Evolutionary conservation across 2,888 invertebrate genomes (phyloP).

Genomic region (Brachyptera risi): DNA sequence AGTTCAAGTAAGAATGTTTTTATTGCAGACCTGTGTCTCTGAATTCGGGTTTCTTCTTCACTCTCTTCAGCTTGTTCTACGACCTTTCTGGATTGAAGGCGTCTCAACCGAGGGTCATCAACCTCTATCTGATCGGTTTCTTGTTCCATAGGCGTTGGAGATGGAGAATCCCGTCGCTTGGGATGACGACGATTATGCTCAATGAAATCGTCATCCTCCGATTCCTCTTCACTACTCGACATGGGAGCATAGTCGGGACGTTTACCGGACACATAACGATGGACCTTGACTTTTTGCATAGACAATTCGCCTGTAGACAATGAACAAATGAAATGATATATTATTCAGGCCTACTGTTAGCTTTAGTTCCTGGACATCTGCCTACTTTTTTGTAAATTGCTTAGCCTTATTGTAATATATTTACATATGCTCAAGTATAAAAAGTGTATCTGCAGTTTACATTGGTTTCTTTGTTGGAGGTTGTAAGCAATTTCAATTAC

Average conservation of each 20-base stretch:
- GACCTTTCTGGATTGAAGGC: constrained; percentile 52
- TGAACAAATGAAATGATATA: neutral
- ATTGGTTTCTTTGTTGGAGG: too few relatives aligned
- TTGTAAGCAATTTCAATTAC: too few relatives aligned
- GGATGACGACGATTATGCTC: constrained; percentile 46
- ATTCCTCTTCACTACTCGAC: constrained; percentile 81
- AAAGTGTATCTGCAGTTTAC: too few relatives aligned
- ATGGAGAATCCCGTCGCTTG: constrained; percentile 35
- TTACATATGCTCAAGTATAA: too few relatives aligned
- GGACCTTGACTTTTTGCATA: constrained; percentile 99
- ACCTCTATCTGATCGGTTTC: constrained; percentile 50
- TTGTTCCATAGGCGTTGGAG: constrained; percentile 41
- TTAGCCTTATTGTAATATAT: too few relatives aligned
- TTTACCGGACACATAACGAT: constrained; percentile 96
- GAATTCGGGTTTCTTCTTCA: constrained; percentile 48
- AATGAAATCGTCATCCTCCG: constrained; percentile 83
- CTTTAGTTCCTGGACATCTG: too few relatives aligned
- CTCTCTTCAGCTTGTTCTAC: constrained; percentile 46
- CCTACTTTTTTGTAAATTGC: too few relatives aligned
- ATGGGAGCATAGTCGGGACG: constrained; percentile 92
- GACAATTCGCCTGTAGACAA: constrained; percentile 90
- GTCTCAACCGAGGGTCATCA: constrained; percentile 79
- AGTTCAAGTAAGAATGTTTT: too few relatives aligned
- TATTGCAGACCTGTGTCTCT: constrained; percentile 47
- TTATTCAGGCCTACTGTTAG: neutral